phyloP scores from a whole-genome alignment of 2,113 vertebrate genomes.

The Scortum barcoo region DNA sequence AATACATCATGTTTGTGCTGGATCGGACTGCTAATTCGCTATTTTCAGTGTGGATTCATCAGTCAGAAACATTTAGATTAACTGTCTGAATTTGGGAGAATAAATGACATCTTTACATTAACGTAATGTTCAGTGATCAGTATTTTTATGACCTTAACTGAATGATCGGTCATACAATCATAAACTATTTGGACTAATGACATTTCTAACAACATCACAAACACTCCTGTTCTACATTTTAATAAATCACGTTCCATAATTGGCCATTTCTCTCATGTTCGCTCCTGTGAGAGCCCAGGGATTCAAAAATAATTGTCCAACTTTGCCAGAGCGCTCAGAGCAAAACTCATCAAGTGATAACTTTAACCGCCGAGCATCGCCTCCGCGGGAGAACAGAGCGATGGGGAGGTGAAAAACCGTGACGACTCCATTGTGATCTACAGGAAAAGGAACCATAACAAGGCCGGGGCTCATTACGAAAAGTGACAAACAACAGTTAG shows the following conservation, averaged over 20 bases:
- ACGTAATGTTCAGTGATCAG: not conserved
- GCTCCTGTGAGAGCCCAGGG: constrained; percentile 46
- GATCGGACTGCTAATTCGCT: not conserved
- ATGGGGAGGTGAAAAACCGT: constrained; percentile 52
- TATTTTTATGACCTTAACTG: constrained; percentile 26
- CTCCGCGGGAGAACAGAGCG: constrained; percentile 53
- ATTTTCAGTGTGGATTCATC: not conserved
- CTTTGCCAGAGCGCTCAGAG: constrained; percentile 70
- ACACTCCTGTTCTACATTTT: constrained; percentile 22
- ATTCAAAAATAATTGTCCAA: constrained; percentile 78
- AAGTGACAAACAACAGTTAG: constrained; percentile 64
- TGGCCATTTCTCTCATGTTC: constrained; percentile 38
- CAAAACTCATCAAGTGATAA: constrained; percentile 69
- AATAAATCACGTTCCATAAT: constrained; percentile 67
- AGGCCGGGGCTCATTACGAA: constrained; percentile 74
- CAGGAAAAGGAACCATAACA: constrained; percentile 32
- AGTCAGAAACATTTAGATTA: not conserved
- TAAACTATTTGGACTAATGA: constrained; percentile 29
- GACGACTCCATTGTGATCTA: constrained; percentile 60
- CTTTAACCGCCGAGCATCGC: constrained; percentile 29
- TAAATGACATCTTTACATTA: not conserved
- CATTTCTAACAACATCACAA: constrained; percentile 48
- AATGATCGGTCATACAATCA: not conserved
- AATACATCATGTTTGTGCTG: constrained; percentile 6
- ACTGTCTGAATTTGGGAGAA: not conserved